Evolutionary conservation across 1,140 invertebrate genomes (phyloP).

Genomic region (Archivesica marissinica): DNA sequence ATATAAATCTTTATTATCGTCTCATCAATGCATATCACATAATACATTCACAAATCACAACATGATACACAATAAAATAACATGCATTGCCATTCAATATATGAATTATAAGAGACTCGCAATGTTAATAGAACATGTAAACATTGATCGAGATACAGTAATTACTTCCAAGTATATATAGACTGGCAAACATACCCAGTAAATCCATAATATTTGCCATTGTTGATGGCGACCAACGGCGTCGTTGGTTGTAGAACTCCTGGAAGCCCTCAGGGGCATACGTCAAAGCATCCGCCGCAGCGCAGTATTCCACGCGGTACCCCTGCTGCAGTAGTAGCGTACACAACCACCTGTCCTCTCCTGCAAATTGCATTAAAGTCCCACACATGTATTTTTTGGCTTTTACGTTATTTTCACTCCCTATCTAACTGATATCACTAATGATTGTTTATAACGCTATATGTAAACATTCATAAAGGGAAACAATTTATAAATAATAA

Average conservation of each 20-base stretch:
- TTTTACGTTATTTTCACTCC: no score
- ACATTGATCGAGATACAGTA: no score
- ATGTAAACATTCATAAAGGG: no score
- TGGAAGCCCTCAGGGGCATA: slow-evolving; percentile 87
- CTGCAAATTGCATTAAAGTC: slow-evolving; percentile 66
- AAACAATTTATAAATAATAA: neutral
- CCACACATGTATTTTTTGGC: neutral
- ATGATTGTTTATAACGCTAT: no score
- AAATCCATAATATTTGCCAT: slow-evolving; percentile 89
- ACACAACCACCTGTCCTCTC: slow-evolving; percentile 89
- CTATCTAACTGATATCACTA: neutral
- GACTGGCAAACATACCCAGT: slow-evolving; percentile 76
- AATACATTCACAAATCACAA: no score
- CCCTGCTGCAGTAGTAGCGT: slow-evolving; percentile 87
- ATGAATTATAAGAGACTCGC: no score
- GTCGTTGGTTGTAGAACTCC: slow-evolving; percentile 88
- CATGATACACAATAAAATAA: no score
- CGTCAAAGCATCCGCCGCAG: slow-evolving; percentile 88
- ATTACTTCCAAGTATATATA: no score
- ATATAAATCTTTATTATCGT: no score
- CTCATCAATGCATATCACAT: no score
- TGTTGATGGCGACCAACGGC: slow-evolving; percentile 88
- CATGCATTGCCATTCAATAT: no score
- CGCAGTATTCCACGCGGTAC: slow-evolving; percentile 88
- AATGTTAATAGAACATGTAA: no score